phyloP scores from a whole-genome alignment of 92 coral and sea anemone species.

The Scolanthus callimorphus region DNA sequence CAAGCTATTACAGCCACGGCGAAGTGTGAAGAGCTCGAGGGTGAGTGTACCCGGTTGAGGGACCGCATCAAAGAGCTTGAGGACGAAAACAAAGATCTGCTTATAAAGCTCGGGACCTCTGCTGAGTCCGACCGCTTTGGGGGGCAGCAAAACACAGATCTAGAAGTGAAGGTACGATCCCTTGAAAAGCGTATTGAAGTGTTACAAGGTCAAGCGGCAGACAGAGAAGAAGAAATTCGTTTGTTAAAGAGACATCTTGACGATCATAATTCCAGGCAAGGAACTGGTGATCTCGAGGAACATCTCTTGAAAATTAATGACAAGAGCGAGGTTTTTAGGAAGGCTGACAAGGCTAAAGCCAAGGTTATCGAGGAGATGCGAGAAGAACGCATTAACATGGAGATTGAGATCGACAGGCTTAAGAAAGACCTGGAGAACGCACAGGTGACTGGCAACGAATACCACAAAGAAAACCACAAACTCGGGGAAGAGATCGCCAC shows the following conservation, averaged over 20 bases:
- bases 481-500: conserved; percentile 31
- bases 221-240: conserved; percentile 41
- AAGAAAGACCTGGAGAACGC: conserved; percentile 41
- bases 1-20: conserved; percentile 41
- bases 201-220: conserved; percentile 31
- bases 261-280: conserved; percentile 28
- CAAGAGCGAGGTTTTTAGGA: conserved; percentile 49
- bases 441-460: conserved; percentile 6
- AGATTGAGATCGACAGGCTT: conserved; percentile 45
- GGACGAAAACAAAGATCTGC: conserved; percentile 51
- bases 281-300: conserved; percentile 41
- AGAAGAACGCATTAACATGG: conserved; percentile 44
- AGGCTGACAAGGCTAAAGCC: conserved; percentile 40
- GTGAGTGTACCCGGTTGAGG: conserved; percentile 18
- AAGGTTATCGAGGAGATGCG: conserved; percentile 40
- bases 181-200: conserved; percentile 29
- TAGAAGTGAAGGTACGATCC: conserved; percentile 32
- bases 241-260: conserved; percentile 34
- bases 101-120: conserved; percentile 37
- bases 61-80: conserved; percentile 41
- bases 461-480: conserved; percentile 25
- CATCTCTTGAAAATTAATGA: conserved; percentile 48
- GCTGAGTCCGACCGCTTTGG: conserved; percentile 34
- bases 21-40: conserved; percentile 37
- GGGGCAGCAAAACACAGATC: conserved; percentile 31